Evolutionary conservation across 2,888 invertebrate genomes (phyloP).

Genomic region (Zootermopsis nevadensis): DNA sequence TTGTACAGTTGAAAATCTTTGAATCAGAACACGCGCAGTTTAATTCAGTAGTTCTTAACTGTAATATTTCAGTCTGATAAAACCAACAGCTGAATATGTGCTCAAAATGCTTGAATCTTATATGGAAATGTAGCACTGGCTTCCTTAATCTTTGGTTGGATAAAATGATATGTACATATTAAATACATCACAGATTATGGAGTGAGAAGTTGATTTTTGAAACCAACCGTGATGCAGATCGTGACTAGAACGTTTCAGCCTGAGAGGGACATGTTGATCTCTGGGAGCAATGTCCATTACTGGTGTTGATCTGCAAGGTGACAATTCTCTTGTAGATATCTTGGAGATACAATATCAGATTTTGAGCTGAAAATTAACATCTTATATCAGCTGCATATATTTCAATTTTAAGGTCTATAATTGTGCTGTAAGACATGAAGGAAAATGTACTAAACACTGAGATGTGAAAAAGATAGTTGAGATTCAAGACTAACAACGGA

Average conservation of each 20-base stretch:
- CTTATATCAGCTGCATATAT: no score
- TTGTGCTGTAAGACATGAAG: not conserved
- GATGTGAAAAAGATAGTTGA: no score
- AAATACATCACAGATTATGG: constrained; percentile 21
- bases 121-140: not conserved
- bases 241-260: constrained; percentile 28
- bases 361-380: not conserved
- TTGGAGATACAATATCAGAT: constrained; percentile 17
- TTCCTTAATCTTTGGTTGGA: constrained; percentile 15
- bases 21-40: no score
- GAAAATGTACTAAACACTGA: no score
- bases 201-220: not conserved
- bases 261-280: not conserved
- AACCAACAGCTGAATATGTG: not conserved
- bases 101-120: constrained; percentile 10
- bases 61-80: not conserved
- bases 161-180: constrained; percentile 36
- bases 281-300: not conserved
- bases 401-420: no score
- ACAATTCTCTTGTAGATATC: constrained; percentile 2
- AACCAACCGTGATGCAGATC: not conserved
- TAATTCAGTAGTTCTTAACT: no score
- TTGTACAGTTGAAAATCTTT: no score
- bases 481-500: no score
- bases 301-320: constrained; percentile 5